Base-by-base conservation (phyloP, 2,888 invertebrate species). In the Trachelus stipa region DNA sequence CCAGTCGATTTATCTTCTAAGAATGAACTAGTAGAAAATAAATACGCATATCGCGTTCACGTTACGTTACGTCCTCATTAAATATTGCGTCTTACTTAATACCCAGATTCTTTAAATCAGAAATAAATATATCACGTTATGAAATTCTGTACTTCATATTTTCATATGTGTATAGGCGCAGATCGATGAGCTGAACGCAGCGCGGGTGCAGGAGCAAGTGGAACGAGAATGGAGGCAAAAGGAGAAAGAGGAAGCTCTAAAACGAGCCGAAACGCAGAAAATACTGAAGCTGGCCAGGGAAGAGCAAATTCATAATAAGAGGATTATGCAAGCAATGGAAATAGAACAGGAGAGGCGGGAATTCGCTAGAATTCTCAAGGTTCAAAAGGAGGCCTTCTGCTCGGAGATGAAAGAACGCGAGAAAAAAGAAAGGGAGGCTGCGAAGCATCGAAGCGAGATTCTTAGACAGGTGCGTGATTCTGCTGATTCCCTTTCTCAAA, bases 221-320 rank as follows among this genome's bases (percentile, higher is more conserved):
- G 96, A 96, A 87, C 92, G 95, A 15, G 94, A 95, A 84, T 96
- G 95, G 94, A 92, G 96, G 1, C 92, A 93, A 15, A 93, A 93
- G 79, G 96, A 96, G 89, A 92, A 94, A 40, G 93, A 93, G 78
- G 94, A 93, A 1, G 95, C 95, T 12, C 85, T 93, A 76, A 94
- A 93, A 86, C 92, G 93, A 81, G 92, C 93, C 83, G 92, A 92
- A 76, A 93, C 93, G 80, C 92, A 93, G 87, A 92, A 91, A 81
- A 90, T 91, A 40, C 87, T 94, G 79, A 93, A 93, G 79, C 91
- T 92, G 71, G 93, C 93, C 23, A 90, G 95, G 71, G 92, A 93
- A 1, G 91, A 92, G 23, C 94, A 95, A 92, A 93, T 94, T 80
- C 91, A 91, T 56, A 93, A 93, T 82, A 94, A 94, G 77, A 93